Percentiles rank a stretch among this genome's conserved stretches.
phyloP scores from a whole-genome alignment of 1,140 invertebrate genomes.

The Sarcophaga bullata region DNA sequence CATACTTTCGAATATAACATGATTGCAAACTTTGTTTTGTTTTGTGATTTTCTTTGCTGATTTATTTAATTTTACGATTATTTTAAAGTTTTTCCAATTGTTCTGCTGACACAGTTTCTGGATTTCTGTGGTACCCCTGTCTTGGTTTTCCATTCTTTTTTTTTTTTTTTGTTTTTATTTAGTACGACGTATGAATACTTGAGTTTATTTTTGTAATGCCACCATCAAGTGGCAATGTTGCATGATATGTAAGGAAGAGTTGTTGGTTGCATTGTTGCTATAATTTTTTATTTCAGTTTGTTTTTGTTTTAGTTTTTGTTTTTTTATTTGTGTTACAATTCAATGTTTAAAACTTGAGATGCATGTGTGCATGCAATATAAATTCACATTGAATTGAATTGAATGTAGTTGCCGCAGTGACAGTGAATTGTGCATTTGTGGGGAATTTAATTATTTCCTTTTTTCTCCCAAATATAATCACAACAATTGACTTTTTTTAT shows the following conservation, averaged over 20 bases:
- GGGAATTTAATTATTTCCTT: background rate
- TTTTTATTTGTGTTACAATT: background rate
- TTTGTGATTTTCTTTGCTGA: background rate
- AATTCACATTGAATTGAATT: background rate
- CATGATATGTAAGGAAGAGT: conserved; percentile 4
- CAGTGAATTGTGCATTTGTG: conserved; percentile 17
- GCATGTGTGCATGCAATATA: background rate
- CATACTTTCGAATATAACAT: conserved; percentile 21
- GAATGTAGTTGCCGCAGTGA: background rate
- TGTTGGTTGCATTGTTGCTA: background rate
- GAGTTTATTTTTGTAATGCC: background rate
- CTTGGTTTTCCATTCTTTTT: too few species aligned
- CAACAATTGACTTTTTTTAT: too few species aligned
- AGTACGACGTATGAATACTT: background rate
- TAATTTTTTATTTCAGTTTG: background rate
- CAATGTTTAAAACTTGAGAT: background rate
- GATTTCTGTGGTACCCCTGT: background rate
- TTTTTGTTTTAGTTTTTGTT: too few species aligned
- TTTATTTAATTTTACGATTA: too few species aligned
- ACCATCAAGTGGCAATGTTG: background rate
- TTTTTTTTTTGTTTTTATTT: too few species aligned
- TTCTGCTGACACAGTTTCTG: conserved; percentile 32
- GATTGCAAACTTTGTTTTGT: background rate
- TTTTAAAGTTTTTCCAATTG: background rate
- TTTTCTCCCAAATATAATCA: background rate